Evolutionary conservation across 2,113 vertebrate species (phyloP), one percentile per base, ranked within the genome.

Genomic region (Amphiprion percula): DNA sequence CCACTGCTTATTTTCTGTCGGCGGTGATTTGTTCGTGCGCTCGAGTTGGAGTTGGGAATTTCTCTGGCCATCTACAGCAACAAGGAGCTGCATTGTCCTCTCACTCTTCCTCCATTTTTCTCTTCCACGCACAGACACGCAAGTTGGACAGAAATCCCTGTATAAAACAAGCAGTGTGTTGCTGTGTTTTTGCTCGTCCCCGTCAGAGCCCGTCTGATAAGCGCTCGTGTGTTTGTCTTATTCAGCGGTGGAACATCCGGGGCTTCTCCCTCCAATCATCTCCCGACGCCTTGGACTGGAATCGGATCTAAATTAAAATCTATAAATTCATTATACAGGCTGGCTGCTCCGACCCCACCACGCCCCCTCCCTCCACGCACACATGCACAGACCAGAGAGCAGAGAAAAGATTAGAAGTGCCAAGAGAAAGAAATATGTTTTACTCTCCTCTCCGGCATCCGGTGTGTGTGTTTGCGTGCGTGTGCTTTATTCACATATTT

Each of bases 281-380:
- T 58, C 2, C 28, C 2, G 30, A 50, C 53, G 68, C 54, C 66
- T 16, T 63, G 77, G 55, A 71, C 50, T 41, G 67, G 79, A 79
- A 70, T 70, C 28, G 1, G 17, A 90, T 85, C 82, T 85, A 90
- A 88, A 90, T 90, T 85, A 88, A 85, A 87, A 87, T 86, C 80
- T 77, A 81, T 83, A 83, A 87, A 87, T 87, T 83, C 74, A 69
- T 77, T 79, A 80, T 23, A 70, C 62, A 58, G 39, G 56, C 69
- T 50, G 63, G 6, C 70, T 71, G 66, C 0, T 28, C 30, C 24
- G 7, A 64, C 30, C 37, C 12, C 19, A 3, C 5, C 33, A 14
- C 30, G 14, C 61, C 2, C 50, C 5, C 49, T 26, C 59, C 46
- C 49, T 50, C 49, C 76, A 15, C 56, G 39, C 61, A 28, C 33